These are phyloP conservation scores for Tolypeutes matacus DNA, from an alignment of 2,797 vertebrate genomes.

Conservation along the genomic window DNA sequence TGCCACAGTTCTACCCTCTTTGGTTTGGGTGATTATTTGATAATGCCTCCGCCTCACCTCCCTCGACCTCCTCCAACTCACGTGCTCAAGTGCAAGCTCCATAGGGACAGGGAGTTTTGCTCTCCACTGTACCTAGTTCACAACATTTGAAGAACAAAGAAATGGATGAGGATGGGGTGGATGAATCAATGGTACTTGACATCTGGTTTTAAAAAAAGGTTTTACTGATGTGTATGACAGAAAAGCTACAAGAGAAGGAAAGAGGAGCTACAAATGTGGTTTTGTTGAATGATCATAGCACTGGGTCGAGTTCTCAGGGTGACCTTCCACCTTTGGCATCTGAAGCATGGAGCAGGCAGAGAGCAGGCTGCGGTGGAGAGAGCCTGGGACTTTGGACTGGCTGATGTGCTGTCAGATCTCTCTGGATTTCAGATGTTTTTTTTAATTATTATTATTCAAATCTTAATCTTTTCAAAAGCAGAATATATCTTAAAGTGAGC, in stretches of 20 bases:
- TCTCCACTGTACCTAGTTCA: background rate
- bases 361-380: rapidly evolving
- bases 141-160: background rate
- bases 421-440: background rate
- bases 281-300: background rate
- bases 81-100: background rate
- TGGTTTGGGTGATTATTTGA: background rate
- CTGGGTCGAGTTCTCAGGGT: background rate
- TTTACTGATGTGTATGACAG: background rate
- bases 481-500: constrained; percentile 39
- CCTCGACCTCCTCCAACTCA: background rate
- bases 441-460: background rate
- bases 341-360: rapidly evolving
- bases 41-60: background rate
- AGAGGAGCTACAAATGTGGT: background rate
- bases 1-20: background rate
- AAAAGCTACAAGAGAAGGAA: background rate
- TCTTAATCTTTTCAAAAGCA: constrained; percentile 56
- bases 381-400: background rate
- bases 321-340: background rate
- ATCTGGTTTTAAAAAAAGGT: background rate
- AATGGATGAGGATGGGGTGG: background rate
- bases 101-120: background rate
- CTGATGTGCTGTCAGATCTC: background rate
- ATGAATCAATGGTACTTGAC: background rate